Percentiles rank a stretch among this genome's conserved stretches.
These are phyloP conservation scores for Lacerta agilis DNA, from an alignment of 2,797 vertebrate genomes.

Conservation along the genomic window DNA sequence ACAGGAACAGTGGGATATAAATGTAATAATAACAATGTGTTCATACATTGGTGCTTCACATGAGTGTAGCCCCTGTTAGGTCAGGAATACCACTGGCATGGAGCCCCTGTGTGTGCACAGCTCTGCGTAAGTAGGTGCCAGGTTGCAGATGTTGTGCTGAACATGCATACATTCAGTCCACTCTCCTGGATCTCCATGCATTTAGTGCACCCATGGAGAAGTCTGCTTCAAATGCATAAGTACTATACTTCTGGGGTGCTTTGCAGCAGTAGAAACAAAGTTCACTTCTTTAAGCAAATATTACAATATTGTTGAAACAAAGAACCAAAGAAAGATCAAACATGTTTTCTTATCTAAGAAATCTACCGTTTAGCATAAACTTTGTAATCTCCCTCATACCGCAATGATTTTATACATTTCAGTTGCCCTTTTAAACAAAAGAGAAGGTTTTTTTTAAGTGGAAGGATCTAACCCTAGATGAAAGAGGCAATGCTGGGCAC, in stretches of 20 bases:
- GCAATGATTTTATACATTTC: neutral
- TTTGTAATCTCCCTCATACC: neutral
- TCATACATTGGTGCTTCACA: no score
- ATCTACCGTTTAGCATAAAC: neutral
- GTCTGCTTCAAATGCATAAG: neutral
- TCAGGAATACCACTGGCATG: no score
- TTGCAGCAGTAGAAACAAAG: neutral
- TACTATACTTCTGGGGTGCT: neutral
- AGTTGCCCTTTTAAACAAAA: neutral
- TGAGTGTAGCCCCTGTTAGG: no score
- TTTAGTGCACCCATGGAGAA: neutral
- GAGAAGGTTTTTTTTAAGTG: neutral
- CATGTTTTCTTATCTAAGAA: neutral
- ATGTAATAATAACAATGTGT: no score
- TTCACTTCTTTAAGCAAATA: neutral
- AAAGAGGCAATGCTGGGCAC: neutral
- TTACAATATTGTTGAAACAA: neutral
- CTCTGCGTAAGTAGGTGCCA: no score
- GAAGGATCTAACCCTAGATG: neutral
- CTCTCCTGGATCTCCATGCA: neutral
- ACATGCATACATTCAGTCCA: neutral
- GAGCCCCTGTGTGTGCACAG: no score
- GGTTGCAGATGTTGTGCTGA: no score
- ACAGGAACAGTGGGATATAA: no score
- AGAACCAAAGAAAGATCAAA: neutral